These are phyloP conservation scores for Phyllotreta striolata DNA, from an alignment of 2,888 invertebrate genomes.

Conservation along the genomic window DNA sequence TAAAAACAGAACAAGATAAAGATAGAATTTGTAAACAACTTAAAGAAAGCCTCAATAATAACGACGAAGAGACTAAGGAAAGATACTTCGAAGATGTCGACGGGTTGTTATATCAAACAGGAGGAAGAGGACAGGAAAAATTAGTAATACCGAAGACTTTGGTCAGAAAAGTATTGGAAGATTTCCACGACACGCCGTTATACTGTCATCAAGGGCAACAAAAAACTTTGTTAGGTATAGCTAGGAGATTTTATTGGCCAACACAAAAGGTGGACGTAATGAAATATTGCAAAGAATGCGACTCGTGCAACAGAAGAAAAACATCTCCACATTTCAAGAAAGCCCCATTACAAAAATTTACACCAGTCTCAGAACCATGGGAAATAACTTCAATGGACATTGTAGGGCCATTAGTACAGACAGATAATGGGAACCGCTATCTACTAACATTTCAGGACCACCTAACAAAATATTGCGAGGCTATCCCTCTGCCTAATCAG, in stretches of 20 bases:
- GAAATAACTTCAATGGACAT: conserved; percentile 46
- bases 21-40: conserved; percentile 14
- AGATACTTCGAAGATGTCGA: conserved; percentile 16
- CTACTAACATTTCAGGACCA: conserved; percentile 49
- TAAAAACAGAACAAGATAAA: conserved; percentile 16
- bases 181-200: conserved; percentile 41
- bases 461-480: conserved; percentile 47
- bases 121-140: conserved; percentile 11
- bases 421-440: conserved; percentile 44
- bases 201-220: conserved; percentile 49
- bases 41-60: conserved; percentile 15
- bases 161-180: conserved; percentile 18
- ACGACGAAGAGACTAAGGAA: not conserved
- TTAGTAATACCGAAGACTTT: conserved; percentile 22
- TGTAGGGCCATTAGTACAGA: conserved; percentile 46
- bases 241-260: conserved; percentile 45
- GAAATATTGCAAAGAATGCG: conserved; percentile 43
- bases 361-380: conserved; percentile 39
- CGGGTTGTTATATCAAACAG: conserved; percentile 19
- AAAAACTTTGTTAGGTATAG: conserved; percentile 44
- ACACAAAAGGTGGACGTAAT: conserved; percentile 42
- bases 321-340: conserved; percentile 39
- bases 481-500: conserved; percentile 47
- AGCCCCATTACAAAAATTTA: conserved; percentile 42
- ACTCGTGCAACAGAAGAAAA: conserved; percentile 46